phyloP scores from a whole-genome alignment of 2,113 vertebrate species.

The Neomonachus schauinslandi region DNA sequence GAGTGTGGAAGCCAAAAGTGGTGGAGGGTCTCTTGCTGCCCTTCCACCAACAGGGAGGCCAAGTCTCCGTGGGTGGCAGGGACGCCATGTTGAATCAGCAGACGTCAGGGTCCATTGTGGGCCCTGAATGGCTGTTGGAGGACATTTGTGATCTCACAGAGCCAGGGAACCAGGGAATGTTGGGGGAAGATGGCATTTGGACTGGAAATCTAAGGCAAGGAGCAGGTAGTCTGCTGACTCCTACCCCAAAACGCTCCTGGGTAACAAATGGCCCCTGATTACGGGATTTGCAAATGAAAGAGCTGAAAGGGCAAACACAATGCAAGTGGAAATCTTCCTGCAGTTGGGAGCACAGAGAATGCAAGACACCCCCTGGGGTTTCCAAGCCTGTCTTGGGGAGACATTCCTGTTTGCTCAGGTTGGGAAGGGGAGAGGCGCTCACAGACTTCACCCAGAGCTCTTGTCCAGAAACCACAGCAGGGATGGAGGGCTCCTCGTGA shows the following conservation, averaged over 20 bases:
- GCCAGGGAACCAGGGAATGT: not conserved
- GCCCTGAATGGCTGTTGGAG: fast-evolving
- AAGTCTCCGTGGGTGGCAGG: not conserved
- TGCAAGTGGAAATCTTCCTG: too few relatives aligned
- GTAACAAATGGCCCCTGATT: not conserved
- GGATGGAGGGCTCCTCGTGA: not conserved
- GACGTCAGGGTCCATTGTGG: not conserved
- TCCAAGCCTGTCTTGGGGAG: not conserved
- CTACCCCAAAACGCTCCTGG: not conserved
- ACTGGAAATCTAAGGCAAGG: not conserved
- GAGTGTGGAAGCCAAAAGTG: not conserved
- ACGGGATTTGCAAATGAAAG: not conserved
- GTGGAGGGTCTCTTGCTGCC: not conserved
- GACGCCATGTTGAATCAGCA: not conserved
- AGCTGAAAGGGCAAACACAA: not conserved
- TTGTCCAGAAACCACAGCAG: not conserved
- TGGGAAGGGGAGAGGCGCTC: not conserved
- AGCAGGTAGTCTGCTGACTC: not conserved
- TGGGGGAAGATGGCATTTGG: not conserved
- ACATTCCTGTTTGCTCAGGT: not conserved
- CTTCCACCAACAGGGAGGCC: not conserved
- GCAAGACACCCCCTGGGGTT: not conserved
- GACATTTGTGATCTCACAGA: not conserved
- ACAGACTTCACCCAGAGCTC: not conserved
- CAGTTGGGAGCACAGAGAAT: not conserved